Evolutionary conservation across 2,888 invertebrate species (phyloP), one percentile per base, ranked within the genome.

Genomic region (Ischnura elegans): DNA sequence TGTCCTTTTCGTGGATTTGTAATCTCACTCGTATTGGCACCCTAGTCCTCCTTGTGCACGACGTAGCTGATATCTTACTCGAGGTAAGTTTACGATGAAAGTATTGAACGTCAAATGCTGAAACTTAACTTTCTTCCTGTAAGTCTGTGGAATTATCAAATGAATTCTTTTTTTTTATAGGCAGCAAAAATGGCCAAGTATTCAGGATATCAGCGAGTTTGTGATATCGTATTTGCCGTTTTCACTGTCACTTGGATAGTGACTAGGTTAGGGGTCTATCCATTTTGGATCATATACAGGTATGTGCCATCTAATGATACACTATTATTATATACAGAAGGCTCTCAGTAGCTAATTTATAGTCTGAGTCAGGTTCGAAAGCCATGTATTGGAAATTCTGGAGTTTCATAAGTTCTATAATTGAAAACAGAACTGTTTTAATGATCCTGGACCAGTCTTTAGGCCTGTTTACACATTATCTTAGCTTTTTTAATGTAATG

Each of bases 151-250:
- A 45, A 55, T 43, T 21, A 46, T 21, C 8, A n/a, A 93, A 36
- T 86, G 93, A 19, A 76, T 94, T 93, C 93, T 93, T 94, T 94
- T 94, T 93, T 93, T 94, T 97, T 97, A 0, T 96, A 99, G 98
- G 98, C 98, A 87, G 99, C 99, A 36, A 99, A 99, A 96, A 97
- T 99, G 96, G 97, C 98, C 42, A 99, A 99, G 95, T 99, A 99
- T 96, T 98, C 98, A 42, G 98, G 98, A 95, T 98, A 98, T 95
- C 98, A 99, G 96, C 98, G 97, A 95, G 95, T 98, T 19, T 99
- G 99, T 95, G 99, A 99, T 96, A 96, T 96, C 55, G 97, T 99
- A 95, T 99, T 99, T 96, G 97, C 97, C 87, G 96, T 99, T 94
- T 99, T 99, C 96, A 98, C 98, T 10, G 95, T 99, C 45, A 96